A percentile compares a stretch with the other conserved stretches of the same genome.
phyloP scores from a whole-genome alignment of 2,888 invertebrate species.

The Disparrhopalites patrizii region DNA sequence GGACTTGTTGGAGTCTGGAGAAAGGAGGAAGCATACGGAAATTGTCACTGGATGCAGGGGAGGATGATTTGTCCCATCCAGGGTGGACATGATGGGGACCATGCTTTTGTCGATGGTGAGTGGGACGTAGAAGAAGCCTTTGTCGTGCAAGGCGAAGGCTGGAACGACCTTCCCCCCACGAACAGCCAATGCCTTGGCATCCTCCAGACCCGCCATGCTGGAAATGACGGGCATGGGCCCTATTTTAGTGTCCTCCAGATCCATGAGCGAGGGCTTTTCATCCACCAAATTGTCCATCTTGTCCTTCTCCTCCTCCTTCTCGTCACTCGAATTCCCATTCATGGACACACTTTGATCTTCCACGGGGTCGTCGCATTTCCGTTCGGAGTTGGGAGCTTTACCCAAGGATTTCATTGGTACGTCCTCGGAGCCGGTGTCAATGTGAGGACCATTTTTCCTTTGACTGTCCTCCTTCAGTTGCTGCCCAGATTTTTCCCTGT shows the following conservation, averaged over 20 bases:
- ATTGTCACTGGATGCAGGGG: slow-evolving; percentile 83
- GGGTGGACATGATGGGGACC: slow-evolving; percentile 60
- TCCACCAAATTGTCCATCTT: neutral
- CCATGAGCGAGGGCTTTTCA: slow-evolving; percentile 11
- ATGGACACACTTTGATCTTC: neutral
- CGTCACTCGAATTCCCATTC: neutral
- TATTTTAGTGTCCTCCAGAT: neutral
- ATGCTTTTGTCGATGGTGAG: slow-evolving; percentile 72
- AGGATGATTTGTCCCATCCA: slow-evolving; percentile 59
- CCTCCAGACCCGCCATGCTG: slow-evolving; percentile 9
- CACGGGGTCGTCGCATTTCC: neutral
- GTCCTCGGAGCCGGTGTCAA: neutral
- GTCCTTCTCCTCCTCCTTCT: neutral
- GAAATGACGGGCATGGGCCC: neutral
- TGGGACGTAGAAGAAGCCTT: slow-evolving; percentile 83
- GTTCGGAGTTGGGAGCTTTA: neutral
- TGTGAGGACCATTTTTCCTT: neutral
- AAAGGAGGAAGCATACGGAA: slow-evolving; percentile 59
- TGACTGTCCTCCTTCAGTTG: neutral
- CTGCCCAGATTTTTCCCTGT: neutral
- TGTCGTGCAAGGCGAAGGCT: slow-evolving; percentile 84
- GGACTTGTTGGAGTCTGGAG: too few relatives aligned
- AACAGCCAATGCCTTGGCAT: neutral
- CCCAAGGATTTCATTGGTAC: neutral
- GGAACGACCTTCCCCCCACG: slow-evolving; percentile 58